Conservation (phyloP, 2,113 vertebrate genomes). For the Perca schrenkii region DNA sequence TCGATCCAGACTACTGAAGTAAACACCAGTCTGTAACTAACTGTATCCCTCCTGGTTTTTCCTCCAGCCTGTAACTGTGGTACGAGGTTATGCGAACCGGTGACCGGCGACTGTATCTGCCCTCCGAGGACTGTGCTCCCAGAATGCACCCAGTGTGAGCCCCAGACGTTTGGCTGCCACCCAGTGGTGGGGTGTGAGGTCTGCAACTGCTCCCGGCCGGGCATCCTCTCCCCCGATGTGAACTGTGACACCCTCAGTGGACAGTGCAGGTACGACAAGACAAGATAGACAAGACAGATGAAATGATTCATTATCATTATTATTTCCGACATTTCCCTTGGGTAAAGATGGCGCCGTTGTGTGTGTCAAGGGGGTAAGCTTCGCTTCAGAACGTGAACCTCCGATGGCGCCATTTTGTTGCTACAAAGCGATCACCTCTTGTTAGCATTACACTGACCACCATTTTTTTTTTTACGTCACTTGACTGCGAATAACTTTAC, state of each 20-base stretch:
- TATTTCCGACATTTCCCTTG: no score
- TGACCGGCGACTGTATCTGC: conserved; percentile 93
- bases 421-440: no score
- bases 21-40: no score
- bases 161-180: conserved; percentile 95
- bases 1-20: no score
- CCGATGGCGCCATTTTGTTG: no score
- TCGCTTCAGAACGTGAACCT: no score
- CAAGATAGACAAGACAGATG: not conserved
- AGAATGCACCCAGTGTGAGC: conserved; percentile 90
- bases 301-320: no score
- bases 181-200: conserved; percentile 94
- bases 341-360: no score
- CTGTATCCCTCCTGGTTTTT: not conserved
- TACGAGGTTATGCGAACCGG: conserved; percentile 89
- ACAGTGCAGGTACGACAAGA: conserved; percentile 90
- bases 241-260: conserved; percentile 90
- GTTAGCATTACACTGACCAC: no score
- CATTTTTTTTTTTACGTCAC: no score
- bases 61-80: conserved; percentile 93
- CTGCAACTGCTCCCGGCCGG: conserved; percentile 92
- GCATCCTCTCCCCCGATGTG: conserved; percentile 83
- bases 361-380: no score
- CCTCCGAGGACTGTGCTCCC: conserved; percentile 91
- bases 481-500: no score